Conservation (phyloP, 2,113 vertebrate genomes). For the Heterotilapia buettikoferi region DNA sequence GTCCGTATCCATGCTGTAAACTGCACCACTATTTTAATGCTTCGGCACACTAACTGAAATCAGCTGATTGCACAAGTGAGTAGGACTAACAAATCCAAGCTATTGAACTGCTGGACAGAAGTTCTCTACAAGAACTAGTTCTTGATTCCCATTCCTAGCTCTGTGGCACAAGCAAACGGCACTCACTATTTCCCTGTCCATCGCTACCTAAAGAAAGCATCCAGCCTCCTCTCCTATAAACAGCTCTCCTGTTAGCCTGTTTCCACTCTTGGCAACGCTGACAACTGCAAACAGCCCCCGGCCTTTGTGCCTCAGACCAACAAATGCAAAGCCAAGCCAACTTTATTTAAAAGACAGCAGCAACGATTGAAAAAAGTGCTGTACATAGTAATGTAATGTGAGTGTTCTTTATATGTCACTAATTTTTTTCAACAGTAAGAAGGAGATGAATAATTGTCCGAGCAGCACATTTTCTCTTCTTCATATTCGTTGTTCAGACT, state of each 20-base stretch:
- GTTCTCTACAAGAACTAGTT: no score
- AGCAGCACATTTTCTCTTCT: neutral
- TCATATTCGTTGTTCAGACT: neutral
- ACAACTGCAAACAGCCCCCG: neutral
- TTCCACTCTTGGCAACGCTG: neutral
- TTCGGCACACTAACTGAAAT: neutral
- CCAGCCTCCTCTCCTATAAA: neutral
- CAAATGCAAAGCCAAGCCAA: neutral
- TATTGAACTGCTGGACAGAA: no score
- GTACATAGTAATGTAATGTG: no score
- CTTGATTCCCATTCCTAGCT: no score
- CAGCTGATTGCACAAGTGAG: no score
- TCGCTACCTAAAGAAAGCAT: neutral
- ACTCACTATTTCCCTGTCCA: neutral
- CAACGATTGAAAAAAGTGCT: no score
- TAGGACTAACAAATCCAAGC: no score
- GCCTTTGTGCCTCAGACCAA: neutral
- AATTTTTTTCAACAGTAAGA: neutral
- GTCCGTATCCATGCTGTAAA: no score
- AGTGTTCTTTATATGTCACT: neutral
- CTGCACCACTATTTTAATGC: no score
- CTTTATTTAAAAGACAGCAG: no score
- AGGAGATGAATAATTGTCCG: no score
- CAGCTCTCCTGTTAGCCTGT: neutral
- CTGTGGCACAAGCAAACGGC: no score